Base-by-base conservation (phyloP, 2,888 invertebrate genomes). In the Diarsia mendica region DNA sequence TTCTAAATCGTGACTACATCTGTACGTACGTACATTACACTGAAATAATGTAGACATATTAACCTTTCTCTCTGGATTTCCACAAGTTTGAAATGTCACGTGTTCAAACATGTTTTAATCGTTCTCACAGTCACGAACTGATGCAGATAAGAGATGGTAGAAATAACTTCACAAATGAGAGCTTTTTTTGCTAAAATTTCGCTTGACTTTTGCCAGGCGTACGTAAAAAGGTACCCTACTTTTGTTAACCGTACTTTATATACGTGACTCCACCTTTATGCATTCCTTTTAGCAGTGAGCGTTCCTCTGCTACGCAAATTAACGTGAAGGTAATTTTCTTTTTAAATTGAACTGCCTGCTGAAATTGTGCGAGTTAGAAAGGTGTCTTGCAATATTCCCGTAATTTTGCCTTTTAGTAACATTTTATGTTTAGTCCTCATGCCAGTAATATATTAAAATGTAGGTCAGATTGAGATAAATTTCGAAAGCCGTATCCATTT, bases 41-140 rank as follows among this genome's bases (percentile, higher is more conserved):
- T 80, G 74, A 85, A 87, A 88, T 84, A 80, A 82, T 90, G 88
- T 87, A 80, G 80, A 85, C 85, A 84, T 86, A 90, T 91, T 92
- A 91, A 92, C 94, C 94, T 95, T 92, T 94, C 91, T 90, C 91
- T 86, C 39, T 79, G 72, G 80, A 89, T 91, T 91, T 92, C 90
- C 91, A 89, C 88, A 88, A 89, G 87, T 89, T 91, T 88, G 87
- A 89, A 93, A 93, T 91, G 93, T 91, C 91, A 91, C 85, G 87
- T 83, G 80, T 79, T 68, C 79, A 77, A 80, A 85, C 82, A 86
- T 84, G 82, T 79, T 83, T 78, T 83, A 79, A 84, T 84, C 73
- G 85, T 88, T 90, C 87, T 90, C 86, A 77, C 75, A 82, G 86
- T 91, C 91, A 90, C 89, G 90, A 90, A 78, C 78, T 75, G 72